Evolutionary conservation across 2,888 invertebrate species (phyloP).

Genomic region (Augochlorella aurata): DNA sequence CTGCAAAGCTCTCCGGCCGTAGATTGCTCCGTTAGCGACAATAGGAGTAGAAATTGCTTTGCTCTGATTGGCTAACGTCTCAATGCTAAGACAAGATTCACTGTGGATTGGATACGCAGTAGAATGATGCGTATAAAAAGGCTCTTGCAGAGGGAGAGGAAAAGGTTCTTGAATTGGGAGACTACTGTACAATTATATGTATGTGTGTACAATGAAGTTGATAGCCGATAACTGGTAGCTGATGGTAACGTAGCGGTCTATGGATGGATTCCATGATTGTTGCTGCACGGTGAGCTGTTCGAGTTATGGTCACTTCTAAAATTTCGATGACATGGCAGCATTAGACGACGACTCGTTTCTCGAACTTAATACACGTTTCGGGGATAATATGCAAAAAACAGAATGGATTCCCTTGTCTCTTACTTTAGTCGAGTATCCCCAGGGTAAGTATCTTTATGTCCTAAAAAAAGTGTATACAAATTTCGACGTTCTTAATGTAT

Average conservation of each 20-base stretch:
- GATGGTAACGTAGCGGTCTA: background rate
- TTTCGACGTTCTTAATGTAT: background rate
- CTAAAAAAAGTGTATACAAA: background rate
- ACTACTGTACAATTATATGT: no score
- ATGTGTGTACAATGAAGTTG: background rate
- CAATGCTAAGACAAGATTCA: no score
- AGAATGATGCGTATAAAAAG: no score
- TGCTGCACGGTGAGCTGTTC: slow-evolving; percentile 51
- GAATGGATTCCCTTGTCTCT: slow-evolving; percentile 93
- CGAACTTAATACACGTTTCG: slow-evolving; percentile 71
- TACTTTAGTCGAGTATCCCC: slow-evolving; percentile 94
- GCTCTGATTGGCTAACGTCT: no score
- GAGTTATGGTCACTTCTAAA: slow-evolving; percentile 61
- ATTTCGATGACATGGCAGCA: slow-evolving; percentile 74
- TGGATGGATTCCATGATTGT: slow-evolving; percentile 43
- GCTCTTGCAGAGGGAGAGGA: no score
- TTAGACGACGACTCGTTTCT: slow-evolving; percentile 74
- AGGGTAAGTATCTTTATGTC: slow-evolving; percentile 85
- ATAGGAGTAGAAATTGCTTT: no score
- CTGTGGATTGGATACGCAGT: no score
- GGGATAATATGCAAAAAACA: slow-evolving; percentile 81
- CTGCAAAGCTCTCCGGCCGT: no score
- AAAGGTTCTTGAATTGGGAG: no score
- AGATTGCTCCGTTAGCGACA: no score
- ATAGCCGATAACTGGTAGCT: background rate